A percentile compares a stretch with the other conserved stretches of the same genome.
Conservation (phyloP, 2,797 vertebrate genomes). For the Myripristis murdjan region DNA sequence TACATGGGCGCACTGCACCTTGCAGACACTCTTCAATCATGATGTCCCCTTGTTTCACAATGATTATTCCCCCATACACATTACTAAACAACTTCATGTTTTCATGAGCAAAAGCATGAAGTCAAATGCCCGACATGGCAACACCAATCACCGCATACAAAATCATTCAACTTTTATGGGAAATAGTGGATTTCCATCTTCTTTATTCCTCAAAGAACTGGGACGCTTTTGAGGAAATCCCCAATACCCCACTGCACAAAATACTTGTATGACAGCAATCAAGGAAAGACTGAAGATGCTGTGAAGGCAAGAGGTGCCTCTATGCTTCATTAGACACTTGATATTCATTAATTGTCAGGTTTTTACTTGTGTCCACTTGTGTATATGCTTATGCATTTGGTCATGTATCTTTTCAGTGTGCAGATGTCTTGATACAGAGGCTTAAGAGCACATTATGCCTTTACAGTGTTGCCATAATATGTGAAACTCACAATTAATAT, state of each 20-base stretch:
- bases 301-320: not conserved
- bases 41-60: constrained; percentile 6
- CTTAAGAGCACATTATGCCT: constrained; percentile 58
- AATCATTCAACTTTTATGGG: not conserved
- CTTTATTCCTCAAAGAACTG: not conserved
- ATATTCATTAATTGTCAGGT: not conserved
- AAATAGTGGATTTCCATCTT: not conserved
- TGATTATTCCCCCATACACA: not conserved
- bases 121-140: not conserved
- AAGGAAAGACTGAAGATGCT: not conserved
- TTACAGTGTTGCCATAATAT: constrained; percentile 32
- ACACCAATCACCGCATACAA: too few relatives aligned
- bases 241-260: too few relatives aligned
- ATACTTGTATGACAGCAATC: not conserved
- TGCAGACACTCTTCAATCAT: constrained; percentile 4
- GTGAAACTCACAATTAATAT: constrained; percentile 23
- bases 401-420: constrained; percentile 31
- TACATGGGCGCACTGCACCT: constrained; percentile 34
- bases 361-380: constrained; percentile 8
- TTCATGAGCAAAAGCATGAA: constrained; percentile 1
- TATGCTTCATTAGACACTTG: not conserved
- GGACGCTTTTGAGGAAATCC: too few relatives aligned
- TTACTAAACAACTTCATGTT: constrained; percentile 5
- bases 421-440: constrained; percentile 31
- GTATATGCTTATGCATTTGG: constrained; percentile 23